phyloP scores from a whole-genome alignment of 2,797 vertebrate genomes.

The Coregonus suidteri region DNA sequence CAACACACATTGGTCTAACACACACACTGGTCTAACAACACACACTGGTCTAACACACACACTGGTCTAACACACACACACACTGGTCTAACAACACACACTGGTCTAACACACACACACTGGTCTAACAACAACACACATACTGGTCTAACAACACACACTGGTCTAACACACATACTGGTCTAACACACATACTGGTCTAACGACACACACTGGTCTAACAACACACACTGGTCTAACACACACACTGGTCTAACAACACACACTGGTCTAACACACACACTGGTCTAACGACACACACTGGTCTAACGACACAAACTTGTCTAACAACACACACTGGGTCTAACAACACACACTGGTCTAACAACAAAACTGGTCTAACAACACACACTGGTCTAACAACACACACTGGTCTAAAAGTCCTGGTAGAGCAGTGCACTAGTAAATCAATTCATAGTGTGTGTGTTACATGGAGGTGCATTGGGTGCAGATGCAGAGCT shows the following conservation, averaged over 20 bases:
- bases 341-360: not conserved
- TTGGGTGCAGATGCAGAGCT: not conserved
- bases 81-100: not conserved
- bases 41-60: not conserved
- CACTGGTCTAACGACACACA: not conserved
- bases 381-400: too few species aligned
- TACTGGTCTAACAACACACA: not conserved
- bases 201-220: not conserved
- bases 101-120: too few species aligned
- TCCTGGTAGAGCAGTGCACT: conserved; percentile 91
- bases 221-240: not conserved
- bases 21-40: not conserved
- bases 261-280: not conserved
- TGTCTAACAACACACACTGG: not conserved
- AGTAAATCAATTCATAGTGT: conserved; percentile 61
- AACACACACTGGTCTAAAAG: conserved; percentile 90
- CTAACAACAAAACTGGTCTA: not conserved
- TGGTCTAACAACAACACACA: not conserved
- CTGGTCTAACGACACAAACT: not conserved
- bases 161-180: not conserved
- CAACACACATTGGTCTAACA: too few species aligned
- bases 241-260: not conserved
- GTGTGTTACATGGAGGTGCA: conserved; percentile 3
- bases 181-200: not conserved
- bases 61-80: not conserved